Base-by-base conservation (phyloP, 2,888 invertebrate genomes). In the Elegia similella region DNA sequence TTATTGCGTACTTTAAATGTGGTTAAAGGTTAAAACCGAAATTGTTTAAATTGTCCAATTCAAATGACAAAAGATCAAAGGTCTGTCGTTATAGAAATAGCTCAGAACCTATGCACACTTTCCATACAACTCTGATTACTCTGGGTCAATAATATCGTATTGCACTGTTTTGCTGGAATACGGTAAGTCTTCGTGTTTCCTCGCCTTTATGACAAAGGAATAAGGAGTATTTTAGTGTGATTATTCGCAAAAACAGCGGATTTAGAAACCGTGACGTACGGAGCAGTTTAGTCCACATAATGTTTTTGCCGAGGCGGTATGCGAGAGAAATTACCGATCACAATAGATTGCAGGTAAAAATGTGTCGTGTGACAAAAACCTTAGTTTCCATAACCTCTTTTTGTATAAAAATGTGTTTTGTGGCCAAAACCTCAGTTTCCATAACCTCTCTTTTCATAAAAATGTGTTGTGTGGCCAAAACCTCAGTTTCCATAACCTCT, bases 261-360 rank as follows among this genome's bases (percentile, higher is more conserved):
- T 32, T 54, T 62, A 59, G 59, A 59, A 62, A 62, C 58, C 59
- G 59, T 59, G 46, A 52, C 62, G 56, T 30, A 10, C 7, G 44
- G 16, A 55, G 15, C 47, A 23, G 47, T 23, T 47, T 43, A 54
- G 15, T 43, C 53, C 7, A 29, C 30, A 55, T 55, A 17, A 34
- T 17, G 55, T 55, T 55, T 55, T 55, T 47, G 32, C 34, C 17
- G 38, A 12, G 8, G 12, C n/a, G 44, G 47, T 47, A 55, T 55
- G 55, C 23, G 17, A 38, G 46, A 55, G 55, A 55, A 55, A 52
- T 54, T 54, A 30, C 16, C 15, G 53, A 43, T 42, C 30, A 12
- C 42, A 54, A 43, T 12, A 54, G 43, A 54, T 54, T 30, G 30
- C 53, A 12, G 53, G 30, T 54, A 15, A 30, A 52, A 10, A 34